Conservation (phyloP, 2,888 invertebrate genomes). For the Yponomeuta evonymella region DNA sequence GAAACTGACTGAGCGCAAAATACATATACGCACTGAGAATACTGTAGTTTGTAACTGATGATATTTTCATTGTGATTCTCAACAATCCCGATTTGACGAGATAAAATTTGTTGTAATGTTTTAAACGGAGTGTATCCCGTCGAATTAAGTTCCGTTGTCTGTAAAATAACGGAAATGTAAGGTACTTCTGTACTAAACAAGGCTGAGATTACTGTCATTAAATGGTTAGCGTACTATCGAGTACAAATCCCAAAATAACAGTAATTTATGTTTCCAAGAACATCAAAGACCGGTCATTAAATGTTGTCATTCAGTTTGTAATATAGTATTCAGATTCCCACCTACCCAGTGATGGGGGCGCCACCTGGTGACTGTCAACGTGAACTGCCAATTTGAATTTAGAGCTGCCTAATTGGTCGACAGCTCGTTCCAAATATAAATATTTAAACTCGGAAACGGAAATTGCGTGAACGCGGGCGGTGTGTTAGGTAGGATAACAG, state of each 20-base stretch:
- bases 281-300: slow-evolving; percentile 67
- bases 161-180: too few relatives aligned
- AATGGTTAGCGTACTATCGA: neutral
- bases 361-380: slow-evolving; percentile 65
- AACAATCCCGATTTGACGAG: too few relatives aligned
- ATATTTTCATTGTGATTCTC: too few relatives aligned
- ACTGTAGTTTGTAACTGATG: too few relatives aligned
- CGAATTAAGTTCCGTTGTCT: too few relatives aligned
- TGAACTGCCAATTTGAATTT: slow-evolving; percentile 61
- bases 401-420: slow-evolving; percentile 56
- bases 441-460: slow-evolving; percentile 44
- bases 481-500: neutral
- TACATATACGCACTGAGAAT: too few relatives aligned
- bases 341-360: slow-evolving; percentile 38
- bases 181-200: neutral
- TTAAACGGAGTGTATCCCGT: too few relatives aligned
- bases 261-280: slow-evolving; percentile 31
- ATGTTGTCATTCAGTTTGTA: slow-evolving; percentile 40
- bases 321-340: slow-evolving; percentile 50
- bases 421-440: slow-evolving; percentile 57
- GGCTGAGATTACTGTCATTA: neutral
- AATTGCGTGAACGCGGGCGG: slow-evolving; percentile 31
- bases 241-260: neutral
- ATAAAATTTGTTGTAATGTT: too few relatives aligned
- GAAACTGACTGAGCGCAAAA: too few relatives aligned